These are phyloP conservation scores for Zaprionus taronus DNA, from an alignment of 1,140 invertebrate genomes.

Conservation along the genomic window DNA sequence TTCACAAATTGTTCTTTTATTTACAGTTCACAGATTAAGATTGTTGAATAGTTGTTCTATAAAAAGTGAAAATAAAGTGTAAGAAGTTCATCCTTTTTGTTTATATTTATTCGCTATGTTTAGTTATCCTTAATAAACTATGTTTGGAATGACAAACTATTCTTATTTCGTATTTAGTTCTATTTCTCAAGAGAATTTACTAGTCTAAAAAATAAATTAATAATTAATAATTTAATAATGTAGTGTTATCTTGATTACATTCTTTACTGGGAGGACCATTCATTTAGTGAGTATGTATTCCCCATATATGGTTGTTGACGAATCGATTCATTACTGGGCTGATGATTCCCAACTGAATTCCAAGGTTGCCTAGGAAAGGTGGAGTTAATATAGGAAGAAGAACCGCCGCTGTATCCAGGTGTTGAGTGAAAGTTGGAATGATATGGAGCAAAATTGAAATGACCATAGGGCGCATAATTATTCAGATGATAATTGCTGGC, in stretches of 20 bases:
- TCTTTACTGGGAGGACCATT: constrained; percentile 73
- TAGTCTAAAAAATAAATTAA: constrained; percentile 52
- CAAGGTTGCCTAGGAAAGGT: constrained; percentile 73
- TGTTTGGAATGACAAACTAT: constrained; percentile 52
- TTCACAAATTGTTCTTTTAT: too few relatives aligned
- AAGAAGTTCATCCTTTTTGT: constrained; percentile 6
- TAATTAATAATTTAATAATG: constrained; percentile 36
- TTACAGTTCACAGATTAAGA: background rate
- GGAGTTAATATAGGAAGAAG: constrained; percentile 67
- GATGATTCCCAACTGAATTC: constrained; percentile 67
- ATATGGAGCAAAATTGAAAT: constrained; percentile 72
- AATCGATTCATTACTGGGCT: constrained; percentile 60
- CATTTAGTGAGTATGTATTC: constrained; percentile 66
- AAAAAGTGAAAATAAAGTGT: background rate
- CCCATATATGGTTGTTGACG: constrained; percentile 71
- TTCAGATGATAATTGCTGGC: constrained; percentile 66
- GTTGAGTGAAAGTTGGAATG: constrained; percentile 72
- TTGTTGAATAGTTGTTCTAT: background rate
- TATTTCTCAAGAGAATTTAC: constrained; percentile 49
- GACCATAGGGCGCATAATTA: constrained; percentile 69
- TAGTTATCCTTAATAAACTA: constrained; percentile 43
- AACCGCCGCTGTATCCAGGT: constrained; percentile 56
- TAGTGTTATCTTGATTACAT: constrained; percentile 44
- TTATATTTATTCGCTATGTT: constrained; percentile 41
- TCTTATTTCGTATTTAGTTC: constrained; percentile 50